Percentiles rank a stretch among this genome's conserved stretches.
Evolutionary conservation across 2,888 invertebrate genomes (phyloP).

Genomic region (Dryobota labecula): DNA sequence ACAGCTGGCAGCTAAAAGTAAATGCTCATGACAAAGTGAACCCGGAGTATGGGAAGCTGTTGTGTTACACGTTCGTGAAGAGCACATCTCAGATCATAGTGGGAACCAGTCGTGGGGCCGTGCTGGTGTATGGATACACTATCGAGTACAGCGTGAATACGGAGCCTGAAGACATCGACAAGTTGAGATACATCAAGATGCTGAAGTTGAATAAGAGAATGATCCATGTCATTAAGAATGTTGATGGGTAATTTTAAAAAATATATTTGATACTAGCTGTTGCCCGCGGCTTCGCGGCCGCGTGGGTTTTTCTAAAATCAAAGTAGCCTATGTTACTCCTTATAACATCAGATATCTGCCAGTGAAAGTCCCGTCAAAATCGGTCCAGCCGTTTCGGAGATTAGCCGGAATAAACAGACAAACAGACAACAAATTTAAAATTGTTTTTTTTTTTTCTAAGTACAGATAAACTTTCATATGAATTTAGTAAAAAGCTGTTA

Average conservation of each 20-base stretch:
- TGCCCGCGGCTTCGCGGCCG: no score
- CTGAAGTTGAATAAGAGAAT: constrained; percentile 82
- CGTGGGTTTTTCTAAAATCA: no score
- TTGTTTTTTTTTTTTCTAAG: no score
- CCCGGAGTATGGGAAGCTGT: constrained; percentile 83
- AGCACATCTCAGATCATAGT: constrained; percentile 88
- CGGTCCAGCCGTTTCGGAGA: no score
- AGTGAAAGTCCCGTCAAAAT: no score
- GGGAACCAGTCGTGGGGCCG: constrained; percentile 85
- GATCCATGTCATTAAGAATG: constrained; percentile 86
- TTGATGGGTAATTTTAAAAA: constrained; percentile 86
- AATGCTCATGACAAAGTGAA: constrained; percentile 70
- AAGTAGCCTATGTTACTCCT: no score
- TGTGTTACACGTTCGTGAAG: constrained; percentile 88
- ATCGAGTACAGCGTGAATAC: constrained; percentile 79
- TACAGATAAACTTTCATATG: no score
- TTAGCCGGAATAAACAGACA: no score
- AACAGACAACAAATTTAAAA: no score
- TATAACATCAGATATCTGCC: no score
- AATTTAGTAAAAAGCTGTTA: no score
- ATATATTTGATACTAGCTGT: no score
- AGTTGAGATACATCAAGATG: constrained; percentile 85
- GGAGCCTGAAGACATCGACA: constrained; percentile 76
- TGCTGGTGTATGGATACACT: constrained; percentile 88
- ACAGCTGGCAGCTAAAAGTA: constrained; percentile 80